Evolutionary conservation across 2,113 vertebrate species (phyloP), one percentile per base, ranked within the genome.

Genomic region (Zapus hudsonius): DNA sequence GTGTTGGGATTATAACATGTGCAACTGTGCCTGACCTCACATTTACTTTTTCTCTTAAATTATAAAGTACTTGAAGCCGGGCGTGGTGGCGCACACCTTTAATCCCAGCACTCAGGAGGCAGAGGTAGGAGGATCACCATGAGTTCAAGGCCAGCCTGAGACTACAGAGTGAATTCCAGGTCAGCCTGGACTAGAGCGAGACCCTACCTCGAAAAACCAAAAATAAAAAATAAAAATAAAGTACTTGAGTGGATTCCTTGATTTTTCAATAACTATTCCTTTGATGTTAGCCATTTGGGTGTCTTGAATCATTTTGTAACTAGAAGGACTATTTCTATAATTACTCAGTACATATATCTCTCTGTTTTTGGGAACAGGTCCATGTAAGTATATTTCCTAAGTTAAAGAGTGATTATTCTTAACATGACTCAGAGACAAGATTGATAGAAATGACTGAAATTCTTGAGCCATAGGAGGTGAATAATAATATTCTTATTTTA

Each of bases 381-480:
- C 16, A 79, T 94, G 47, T n/a, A 92, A 57, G 38, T 67, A 55
- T 63, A 16, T 3, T 38, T 89, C 64, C 23, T 87, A n/a, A n/a
- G n/a, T n/a, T n/a, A n/a, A 88, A 33, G 38, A 44, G 70, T 67
- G 69, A 72, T 31, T 92, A 88, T 89, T 88, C 91, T 91, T 96
- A 93, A 91, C 78, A 97, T 70, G 87, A 94, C 90, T 95, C 72
- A 91, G 25, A 80, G 80, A 89, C 70, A n/a, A 80, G 47, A 94
- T 82, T 93, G 33, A 22, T 93, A 94, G 81, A 95, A 97, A 96
- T 40, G 57, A 95, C 2, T 93, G 33, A 94, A 95, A 95, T 96
- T 94, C 40, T 95, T 91, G 79, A 74, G 76, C 91, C 94, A 87
- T 47, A 96, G 89, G 81, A 94, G 79, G 81, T 91, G 57, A 91